Evolutionary conservation across 92 coral and sea anemone species (phyloP).

Genomic region (Muricea muricata): DNA sequence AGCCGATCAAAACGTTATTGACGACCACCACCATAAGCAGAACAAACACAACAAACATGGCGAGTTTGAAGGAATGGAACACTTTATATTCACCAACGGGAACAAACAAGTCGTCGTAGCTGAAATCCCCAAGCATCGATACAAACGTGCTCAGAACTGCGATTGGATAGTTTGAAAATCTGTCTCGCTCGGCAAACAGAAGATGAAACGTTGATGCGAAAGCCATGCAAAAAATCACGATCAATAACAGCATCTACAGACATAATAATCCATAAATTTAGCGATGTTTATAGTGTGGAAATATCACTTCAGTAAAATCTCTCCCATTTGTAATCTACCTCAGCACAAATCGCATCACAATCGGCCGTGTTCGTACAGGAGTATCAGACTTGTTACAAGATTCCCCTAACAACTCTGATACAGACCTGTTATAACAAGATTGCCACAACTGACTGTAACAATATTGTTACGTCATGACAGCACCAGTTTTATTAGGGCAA

Average conservation of each 20-base stretch:
- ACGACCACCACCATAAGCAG: slow-evolving; percentile 13
- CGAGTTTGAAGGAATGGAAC: neutral
- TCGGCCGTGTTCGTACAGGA: too few relatives aligned
- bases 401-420: too few relatives aligned
- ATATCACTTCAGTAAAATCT: neutral
- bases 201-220: slow-evolving; percentile 30
- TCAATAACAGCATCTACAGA: slow-evolving; percentile 16
- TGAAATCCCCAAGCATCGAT: slow-evolving; percentile 14
- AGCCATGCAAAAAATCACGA: slow-evolving; percentile 13
- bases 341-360: too few relatives aligned
- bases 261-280: neutral
- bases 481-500: too few relatives aligned
- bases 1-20: slow-evolving; percentile 23
- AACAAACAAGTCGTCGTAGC: slow-evolving; percentile 14
- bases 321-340: too few relatives aligned
- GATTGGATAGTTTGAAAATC: neutral
- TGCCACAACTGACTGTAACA: too few relatives aligned
- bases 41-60: neutral
- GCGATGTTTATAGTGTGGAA: neutral
- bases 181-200: neutral
- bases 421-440: too few relatives aligned
- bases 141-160: slow-evolving; percentile 7
- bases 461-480: neutral
- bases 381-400: too few relatives aligned
- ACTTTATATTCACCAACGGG: neutral